phyloP scores from a whole-genome alignment of 2,113 vertebrate species.

The Catagonus wagneri region DNA sequence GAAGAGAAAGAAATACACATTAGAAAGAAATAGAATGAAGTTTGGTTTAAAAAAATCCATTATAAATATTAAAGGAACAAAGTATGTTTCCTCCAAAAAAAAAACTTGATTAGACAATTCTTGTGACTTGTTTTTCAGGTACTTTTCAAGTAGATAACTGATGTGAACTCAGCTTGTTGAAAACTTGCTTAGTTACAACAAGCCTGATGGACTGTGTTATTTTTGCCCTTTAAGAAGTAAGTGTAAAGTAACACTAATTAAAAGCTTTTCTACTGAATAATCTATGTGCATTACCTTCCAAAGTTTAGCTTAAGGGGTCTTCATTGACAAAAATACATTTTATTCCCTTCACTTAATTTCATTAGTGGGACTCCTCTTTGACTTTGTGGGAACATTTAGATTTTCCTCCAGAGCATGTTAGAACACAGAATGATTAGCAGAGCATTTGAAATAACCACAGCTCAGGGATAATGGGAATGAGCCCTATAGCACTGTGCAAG shows the following conservation, averaged over 20 bases:
- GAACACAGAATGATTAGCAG: slow-evolving; percentile 88
- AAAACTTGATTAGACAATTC: slow-evolving; percentile 60
- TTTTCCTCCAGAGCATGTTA: slow-evolving; percentile 84
- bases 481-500: slow-evolving; percentile 84
- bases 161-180: slow-evolving; percentile 27
- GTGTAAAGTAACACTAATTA: slow-evolving; percentile 85
- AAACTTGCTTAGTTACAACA: slow-evolving; percentile 72
- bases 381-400: slow-evolving; percentile 81
- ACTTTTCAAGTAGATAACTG: slow-evolving; percentile 30
- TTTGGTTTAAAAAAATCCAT: neutral
- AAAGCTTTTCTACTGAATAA: slow-evolving; percentile 86
- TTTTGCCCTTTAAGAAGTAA: slow-evolving; percentile 77
- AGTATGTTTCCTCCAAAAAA: slow-evolving; percentile 68
- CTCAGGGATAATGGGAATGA: slow-evolving; percentile 86
- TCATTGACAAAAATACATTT: slow-evolving; percentile 81
- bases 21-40: slow-evolving; percentile 27
- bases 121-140: slow-evolving; percentile 62
- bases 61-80: slow-evolving; percentile 6
- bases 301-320: slow-evolving; percentile 83
- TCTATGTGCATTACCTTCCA: slow-evolving; percentile 75
- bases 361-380: slow-evolving; percentile 81
- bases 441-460: slow-evolving; percentile 85
- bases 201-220: slow-evolving; percentile 76
- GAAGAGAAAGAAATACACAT: slow-evolving; percentile 28
- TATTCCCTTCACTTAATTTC: slow-evolving; percentile 85